Base-by-base conservation (phyloP, 2,797 vertebrate species). In the Ctenopoma multispine region DNA sequence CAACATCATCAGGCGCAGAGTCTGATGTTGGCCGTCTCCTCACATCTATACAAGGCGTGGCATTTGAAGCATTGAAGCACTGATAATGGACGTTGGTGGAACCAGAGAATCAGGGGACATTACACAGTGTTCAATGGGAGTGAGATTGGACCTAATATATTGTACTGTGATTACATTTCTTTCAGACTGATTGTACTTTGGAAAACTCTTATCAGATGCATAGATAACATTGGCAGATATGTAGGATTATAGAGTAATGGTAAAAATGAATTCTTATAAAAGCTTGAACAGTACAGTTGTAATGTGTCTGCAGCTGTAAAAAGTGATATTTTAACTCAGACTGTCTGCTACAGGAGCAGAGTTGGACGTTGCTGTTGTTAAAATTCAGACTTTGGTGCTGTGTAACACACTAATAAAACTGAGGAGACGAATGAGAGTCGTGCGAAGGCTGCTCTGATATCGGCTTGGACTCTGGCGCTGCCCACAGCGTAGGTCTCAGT, bases 391-490 rank as follows among this genome's bases (percentile, higher is more conserved):
- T 72, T 66, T 67, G 65, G 66, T 10, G 14, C 18, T 1, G 38
- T 29, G 48, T 18, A n/a, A 15, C 43, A 0, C 10, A 17, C 64
- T 27, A 54, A 65, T 70, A 80, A 65, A 80, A 72, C 13, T 13
- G 0, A 0, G 56, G 23, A 24, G 70, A 58, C 54, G 40, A 71
- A 79, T 81, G 67, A 40, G 67, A 40, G 55, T n/a, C 24, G 58
- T 9, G 23, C 6, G 24, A 43, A 34, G 18, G 67, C 38, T 40
- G 56, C 44, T 64, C 60, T 1, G 14, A 61, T 70, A 72, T 66
- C 5, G 61, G 68, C 79, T 75, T 62, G 53, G 72, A 17, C 69
- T 67, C 64, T 0, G 58, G 56, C 72, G 55, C 60, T 55, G 46
- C 27, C 57, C 56, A 27, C 51, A 17, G 6, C 29, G 9, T 54